Evolutionary conservation across 2,797 vertebrate genomes (phyloP).

Genomic region (Lindbergichthys nudifrons): DNA sequence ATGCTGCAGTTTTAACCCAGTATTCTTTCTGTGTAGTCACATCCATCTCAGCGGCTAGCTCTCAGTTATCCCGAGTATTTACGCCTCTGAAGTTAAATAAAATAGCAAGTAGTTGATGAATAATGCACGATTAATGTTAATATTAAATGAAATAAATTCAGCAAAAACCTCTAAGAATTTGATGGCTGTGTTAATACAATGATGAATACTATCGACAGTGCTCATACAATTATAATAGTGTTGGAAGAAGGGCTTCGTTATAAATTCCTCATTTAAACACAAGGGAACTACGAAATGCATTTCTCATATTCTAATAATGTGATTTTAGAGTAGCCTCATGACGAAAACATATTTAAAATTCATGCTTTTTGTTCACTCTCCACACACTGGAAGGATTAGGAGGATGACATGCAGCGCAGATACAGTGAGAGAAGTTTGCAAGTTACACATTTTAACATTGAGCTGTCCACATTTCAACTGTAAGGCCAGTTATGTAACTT

Average conservation of each 20-base stretch:
- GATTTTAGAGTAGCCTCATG: conserved; percentile 1
- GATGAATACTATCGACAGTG: conserved; percentile 48
- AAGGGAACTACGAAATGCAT: conserved; percentile 22
- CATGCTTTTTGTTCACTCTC: conserved; percentile 20
- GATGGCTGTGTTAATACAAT: conserved; percentile 19
- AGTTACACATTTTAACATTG: not conserved
- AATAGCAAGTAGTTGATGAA: conserved; percentile 60
- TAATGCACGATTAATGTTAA: conserved; percentile 63
- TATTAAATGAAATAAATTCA: conserved; percentile 48
- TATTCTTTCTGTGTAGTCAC: conserved; percentile 2
- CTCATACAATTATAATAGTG: conserved; percentile 63
- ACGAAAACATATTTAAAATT: conserved; percentile 28
- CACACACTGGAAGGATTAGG: conserved; percentile 12
- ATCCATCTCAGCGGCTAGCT: conserved; percentile 33
- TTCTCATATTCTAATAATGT: conserved; percentile 24
- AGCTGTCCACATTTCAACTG: conserved; percentile 9
- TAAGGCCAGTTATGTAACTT: conserved; percentile 14
- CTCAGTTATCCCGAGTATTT: conserved; percentile 5
- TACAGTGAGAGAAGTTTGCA: conserved; percentile 4
- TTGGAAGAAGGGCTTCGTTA: conserved; percentile 42
- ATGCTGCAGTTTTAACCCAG: conserved; percentile 25
- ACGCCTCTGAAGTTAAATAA: conserved; percentile 50
- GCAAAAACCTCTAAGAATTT: conserved; percentile 24
- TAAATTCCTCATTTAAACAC: conserved; percentile 35
- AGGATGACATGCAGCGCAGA: conserved; percentile 8